phyloP scores from a whole-genome alignment of 92 coral and sea anemone species.

The Parazoanthus swiftii region DNA sequence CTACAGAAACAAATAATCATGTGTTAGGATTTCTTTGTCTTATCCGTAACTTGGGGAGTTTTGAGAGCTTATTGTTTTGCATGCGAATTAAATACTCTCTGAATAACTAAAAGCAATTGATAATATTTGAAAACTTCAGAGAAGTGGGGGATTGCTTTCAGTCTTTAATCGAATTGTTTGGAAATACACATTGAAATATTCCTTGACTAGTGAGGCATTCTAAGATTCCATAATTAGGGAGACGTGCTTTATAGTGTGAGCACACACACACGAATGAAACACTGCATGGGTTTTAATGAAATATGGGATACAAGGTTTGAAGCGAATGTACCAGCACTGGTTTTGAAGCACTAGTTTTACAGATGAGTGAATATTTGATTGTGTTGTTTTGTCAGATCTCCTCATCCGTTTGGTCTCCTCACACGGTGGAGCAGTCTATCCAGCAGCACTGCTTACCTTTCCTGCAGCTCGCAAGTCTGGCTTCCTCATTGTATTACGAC shows the following conservation, averaged over 20 bases:
- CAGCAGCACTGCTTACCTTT: constrained; percentile 87
- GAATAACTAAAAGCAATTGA: not conserved
- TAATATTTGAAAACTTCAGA: not conserved
- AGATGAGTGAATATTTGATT: too few species aligned
- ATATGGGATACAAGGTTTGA: too few species aligned
- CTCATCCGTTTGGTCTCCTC: constrained; percentile 98
- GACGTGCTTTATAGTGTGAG: not conserved
- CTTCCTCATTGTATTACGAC: constrained; percentile 73
- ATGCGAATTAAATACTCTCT: not conserved
- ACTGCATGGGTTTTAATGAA: too few species aligned
- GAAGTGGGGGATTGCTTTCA: not conserved
- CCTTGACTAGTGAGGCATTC: not conserved
- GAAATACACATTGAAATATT: not conserved
- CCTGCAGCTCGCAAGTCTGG: constrained; percentile 66
- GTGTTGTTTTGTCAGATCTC: constrained; percentile 65
- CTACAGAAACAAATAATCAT: not conserved
- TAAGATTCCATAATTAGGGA: not conserved
- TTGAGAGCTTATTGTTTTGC: too few species aligned
- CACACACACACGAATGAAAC: too few species aligned
- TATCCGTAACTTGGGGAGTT: too few species aligned
- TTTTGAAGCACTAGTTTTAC: not conserved
- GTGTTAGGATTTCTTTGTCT: not conserved
- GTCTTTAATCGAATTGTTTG: not conserved
- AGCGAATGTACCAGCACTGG: not conserved
- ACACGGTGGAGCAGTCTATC: constrained; percentile 85